Base-by-base conservation (phyloP, 92 coral and sea anemone species). In the Phenganax stokvisi region DNA sequence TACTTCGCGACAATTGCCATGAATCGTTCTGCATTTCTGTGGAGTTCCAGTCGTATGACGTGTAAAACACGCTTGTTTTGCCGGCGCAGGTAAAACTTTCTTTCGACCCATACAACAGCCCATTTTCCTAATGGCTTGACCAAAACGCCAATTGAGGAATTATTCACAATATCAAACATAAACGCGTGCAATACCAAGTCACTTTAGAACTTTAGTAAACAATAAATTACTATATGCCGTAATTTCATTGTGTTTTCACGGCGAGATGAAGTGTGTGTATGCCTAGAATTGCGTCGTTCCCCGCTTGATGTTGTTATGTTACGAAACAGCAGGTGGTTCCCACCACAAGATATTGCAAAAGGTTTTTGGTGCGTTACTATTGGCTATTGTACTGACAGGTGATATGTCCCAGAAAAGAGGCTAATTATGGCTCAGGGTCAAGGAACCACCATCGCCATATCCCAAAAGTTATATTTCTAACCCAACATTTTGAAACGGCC, bases 351-450 rank as follows among this genome's bases (percentile, higher is more conserved):
- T 59, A 1, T 64, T 64, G 37, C 70, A 30, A 64, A 30, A 64
- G 70, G 11, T 64, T 9, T 44, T 44, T 28, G 47, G 47, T 16
- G 30, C 70, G 13, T 10, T 7, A 37, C 47, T 37, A 64, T 64
- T 64, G 70, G 70, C 70, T 64, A 44, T 2, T 3, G 25, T 20
- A 5, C 12, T 64, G 70, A 64, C 70, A 64, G 70, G 70, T 64
- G 37, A 64, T n/a, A 28, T 1, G 25, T 64, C 44, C 37, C 70
- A 64, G 70, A 64, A 64, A 64, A 37, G 0, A 20, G 8, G 70
- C 70, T 64, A 64, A 64, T 64, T 64, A 64, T 64, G 70, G 70
- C 70, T 64, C 70, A 61, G 20, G 67, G 67, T 37, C 47, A 37
- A 37, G 47, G 3, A 37, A 37, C 47, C 25, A 20, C 25, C 25